Evolutionary conservation across 2,113 vertebrate genomes (phyloP), one percentile per base, ranked within the genome.

Genomic region (Ranitomeya variabilis): DNA sequence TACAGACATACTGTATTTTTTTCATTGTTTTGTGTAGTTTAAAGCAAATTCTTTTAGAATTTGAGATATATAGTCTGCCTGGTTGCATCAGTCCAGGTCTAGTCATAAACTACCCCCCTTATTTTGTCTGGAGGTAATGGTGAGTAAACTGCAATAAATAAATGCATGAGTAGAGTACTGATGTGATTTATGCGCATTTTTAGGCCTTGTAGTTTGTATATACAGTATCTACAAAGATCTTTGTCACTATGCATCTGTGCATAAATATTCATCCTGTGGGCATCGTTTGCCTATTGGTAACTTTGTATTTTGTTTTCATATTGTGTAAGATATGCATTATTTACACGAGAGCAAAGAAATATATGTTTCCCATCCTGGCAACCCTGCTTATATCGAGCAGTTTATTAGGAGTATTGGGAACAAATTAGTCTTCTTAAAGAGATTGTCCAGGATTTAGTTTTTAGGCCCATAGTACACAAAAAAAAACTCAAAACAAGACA

Each of bases 181-280:
- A 76, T 76, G 73, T 52, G 73, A 76, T 76, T 18, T 76, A 14
- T 76, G 37, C 52, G 73, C 37, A 37, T 76, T 76, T 76, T 76
- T 9, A 76, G 16, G 7, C 52, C 52, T 45, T 31, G 18, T 52
- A 52, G 18, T 21, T 8, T 52, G 73, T 21, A 21, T 76, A 51
- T 45, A 45, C 37, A 45, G 37, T 45, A 45, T 45, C 73, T 76
- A 21, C 73, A 76, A 52, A 51, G 51, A 76, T 37, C 73, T 52
- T 51, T 81, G 80, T 81, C 57, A 81, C 23, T 19, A 62, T 37
- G 80, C 21, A 54, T 62, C 80, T 19, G 18, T 10, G 15, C 80
- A 62, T 81, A 37, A 81, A 62, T 37, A 80, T 80, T 81, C 57
- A 81, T 19, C 80, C 57, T 62, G 45, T 81, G 80, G 80, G 57